Evolutionary conservation across 2,797 vertebrate genomes (phyloP).

Genomic region (Acipenser ruthenus): DNA sequence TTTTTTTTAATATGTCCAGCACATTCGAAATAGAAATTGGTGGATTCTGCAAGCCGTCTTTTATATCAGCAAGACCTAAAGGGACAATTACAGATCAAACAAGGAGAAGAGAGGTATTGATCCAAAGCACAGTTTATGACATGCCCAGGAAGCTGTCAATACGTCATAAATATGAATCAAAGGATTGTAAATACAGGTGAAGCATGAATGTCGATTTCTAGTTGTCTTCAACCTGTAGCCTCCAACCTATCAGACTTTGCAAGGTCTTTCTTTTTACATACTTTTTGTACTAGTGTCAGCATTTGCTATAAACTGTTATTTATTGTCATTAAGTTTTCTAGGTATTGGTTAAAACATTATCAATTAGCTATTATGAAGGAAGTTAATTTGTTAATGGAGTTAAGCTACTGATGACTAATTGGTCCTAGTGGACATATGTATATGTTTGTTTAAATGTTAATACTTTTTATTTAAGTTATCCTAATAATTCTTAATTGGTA

Average conservation of each 20-base stretch:
- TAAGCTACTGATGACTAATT: too few species aligned
- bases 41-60: conserved; percentile 20
- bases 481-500: too few species aligned
- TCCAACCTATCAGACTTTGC: conserved; percentile 11
- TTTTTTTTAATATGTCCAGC: too few species aligned
- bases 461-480: too few species aligned
- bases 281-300: too few species aligned
- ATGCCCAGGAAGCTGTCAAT: conserved; percentile 27
- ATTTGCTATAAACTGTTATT: too few species aligned
- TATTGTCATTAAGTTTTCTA: too few species aligned
- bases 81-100: conserved; percentile 37
- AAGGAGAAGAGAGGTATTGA: conserved; percentile 36
- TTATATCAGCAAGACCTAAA: conserved; percentile 35
- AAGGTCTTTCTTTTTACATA: conserved; percentile 7
- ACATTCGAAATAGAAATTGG: neutral
- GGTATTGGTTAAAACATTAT: too few species aligned
- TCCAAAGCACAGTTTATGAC: conserved; percentile 25
- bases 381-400: too few species aligned
- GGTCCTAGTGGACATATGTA: too few species aligned
- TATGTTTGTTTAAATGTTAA: too few species aligned
- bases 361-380: too few species aligned
- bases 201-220: conserved; percentile 24
- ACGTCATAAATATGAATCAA: conserved; percentile 34
- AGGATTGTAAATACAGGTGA: conserved; percentile 30
- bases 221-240: neutral